phyloP scores from a whole-genome alignment of 1,140 invertebrate species.

The Bombus pascuorum region DNA sequence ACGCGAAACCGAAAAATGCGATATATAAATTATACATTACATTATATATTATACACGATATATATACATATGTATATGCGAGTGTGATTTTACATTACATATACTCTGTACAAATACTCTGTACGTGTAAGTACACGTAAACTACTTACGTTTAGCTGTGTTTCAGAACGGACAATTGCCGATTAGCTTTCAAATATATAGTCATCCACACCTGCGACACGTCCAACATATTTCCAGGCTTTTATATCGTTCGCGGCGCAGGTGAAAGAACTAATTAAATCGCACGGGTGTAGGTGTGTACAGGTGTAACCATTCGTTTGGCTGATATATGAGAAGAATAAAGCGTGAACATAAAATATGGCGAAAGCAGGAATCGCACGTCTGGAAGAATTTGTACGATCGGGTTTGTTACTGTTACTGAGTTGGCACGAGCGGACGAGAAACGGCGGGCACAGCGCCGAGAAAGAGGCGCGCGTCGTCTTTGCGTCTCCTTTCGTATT shows the following conservation, averaged over 20 bases:
- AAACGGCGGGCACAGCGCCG: not conserved
- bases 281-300: conserved; percentile 9
- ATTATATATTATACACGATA: too few species aligned
- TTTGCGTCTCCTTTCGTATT: conserved; percentile 36
- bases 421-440: not conserved
- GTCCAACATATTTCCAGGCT: conserved; percentile 17
- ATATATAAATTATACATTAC: not conserved
- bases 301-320: conserved; percentile 30
- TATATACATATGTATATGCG: too few species aligned
- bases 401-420: not conserved
- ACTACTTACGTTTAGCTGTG: not conserved
- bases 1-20: not conserved
- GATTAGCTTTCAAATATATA: conserved; percentile 37
- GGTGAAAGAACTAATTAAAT: conserved; percentile 20
- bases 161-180: not conserved
- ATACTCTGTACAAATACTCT: too few species aligned
- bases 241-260: not conserved
- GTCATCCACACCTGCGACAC: not conserved
- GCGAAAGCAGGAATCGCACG: not conserved
- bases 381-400: not conserved
- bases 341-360: not conserved
- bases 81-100: too few species aligned
- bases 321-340: not conserved
- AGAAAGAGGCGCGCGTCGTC: not conserved
- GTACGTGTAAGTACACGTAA: too few species aligned